Percentiles rank a stretch among this genome's conserved stretches.
These are phyloP conservation scores for Sturmia bella DNA, from an alignment of 2,888 invertebrate genomes.

Conservation along the genomic window DNA sequence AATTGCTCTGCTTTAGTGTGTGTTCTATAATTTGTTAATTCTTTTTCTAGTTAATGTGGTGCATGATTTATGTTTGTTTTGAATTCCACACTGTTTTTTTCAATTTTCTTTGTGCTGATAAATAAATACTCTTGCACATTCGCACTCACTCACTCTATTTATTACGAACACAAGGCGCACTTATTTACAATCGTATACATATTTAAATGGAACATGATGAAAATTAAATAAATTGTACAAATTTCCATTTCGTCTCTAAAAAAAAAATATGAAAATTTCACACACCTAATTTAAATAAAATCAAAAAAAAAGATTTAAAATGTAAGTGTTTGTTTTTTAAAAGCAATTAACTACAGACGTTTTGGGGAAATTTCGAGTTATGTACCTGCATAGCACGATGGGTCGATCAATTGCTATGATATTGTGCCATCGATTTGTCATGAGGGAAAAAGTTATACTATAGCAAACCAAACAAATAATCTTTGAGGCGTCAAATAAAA, in stretches of 20 bases:
- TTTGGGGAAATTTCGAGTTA: no score
- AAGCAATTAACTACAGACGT: no score
- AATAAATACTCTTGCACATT: slow-evolving; percentile 56
- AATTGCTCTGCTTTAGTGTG: slow-evolving; percentile 18
- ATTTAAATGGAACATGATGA: slow-evolving; percentile 44
- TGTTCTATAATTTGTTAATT: not conserved
- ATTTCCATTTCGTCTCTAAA: not conserved
- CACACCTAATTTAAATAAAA: no score
- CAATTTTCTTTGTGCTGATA: slow-evolving; percentile 21
- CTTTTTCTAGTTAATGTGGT: slow-evolving; percentile 48
- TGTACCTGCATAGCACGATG: no score
- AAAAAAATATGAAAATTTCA: not conserved
- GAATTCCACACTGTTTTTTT: slow-evolving; percentile 37
- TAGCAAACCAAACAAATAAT: no score
- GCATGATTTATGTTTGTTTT: slow-evolving; percentile 65
- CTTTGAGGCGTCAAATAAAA: no score
- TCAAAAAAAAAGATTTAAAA: no score
- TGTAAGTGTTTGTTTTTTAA: no score
- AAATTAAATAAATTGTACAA: slow-evolving; percentile 24
- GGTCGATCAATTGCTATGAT: no score
- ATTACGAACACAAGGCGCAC: slow-evolving; percentile 35
- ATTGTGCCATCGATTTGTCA: no score
- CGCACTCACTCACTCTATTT: slow-evolving; percentile 56
- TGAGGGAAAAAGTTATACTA: no score
- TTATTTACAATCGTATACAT: slow-evolving; percentile 14